phyloP scores from a whole-genome alignment of 2,888 invertebrate genomes.

The Tachina lurida region DNA sequence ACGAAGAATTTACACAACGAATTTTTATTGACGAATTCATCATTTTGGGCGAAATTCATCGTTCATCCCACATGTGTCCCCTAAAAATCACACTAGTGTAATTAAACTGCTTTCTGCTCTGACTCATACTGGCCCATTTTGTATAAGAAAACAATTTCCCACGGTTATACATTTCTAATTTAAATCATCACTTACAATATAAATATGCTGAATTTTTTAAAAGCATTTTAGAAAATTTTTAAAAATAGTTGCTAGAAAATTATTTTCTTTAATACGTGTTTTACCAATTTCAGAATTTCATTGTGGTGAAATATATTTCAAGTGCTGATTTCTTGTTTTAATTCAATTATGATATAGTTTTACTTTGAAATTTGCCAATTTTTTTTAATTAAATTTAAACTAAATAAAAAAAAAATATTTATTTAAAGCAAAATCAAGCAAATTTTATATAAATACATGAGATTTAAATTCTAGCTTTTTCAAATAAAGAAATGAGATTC shows the following conservation, averaged over 20 bases:
- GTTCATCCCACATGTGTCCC: too few species aligned
- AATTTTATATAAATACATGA: not conserved
- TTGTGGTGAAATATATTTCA: slow-evolving; percentile 74
- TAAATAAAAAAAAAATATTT: slow-evolving; percentile 71
- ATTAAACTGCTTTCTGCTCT: too few species aligned
- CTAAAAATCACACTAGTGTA: too few species aligned
- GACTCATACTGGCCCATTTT: too few species aligned
- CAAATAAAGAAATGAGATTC: not conserved
- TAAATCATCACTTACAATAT: too few species aligned
- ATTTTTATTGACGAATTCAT: too few species aligned
- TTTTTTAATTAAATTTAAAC: not conserved
- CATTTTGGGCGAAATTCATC: too few species aligned
- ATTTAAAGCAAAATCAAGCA: not conserved
- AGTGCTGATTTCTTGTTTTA: slow-evolving; percentile 77
- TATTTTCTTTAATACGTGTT: not conserved
- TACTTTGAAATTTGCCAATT: slow-evolving; percentile 46
- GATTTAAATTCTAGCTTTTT: not conserved
- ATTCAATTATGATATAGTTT: slow-evolving; percentile 44
- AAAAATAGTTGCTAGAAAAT: not conserved
- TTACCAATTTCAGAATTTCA: not conserved
- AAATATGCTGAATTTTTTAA: too few species aligned
- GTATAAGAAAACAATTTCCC: too few species aligned
- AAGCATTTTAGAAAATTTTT: too few species aligned
- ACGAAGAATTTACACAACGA: too few species aligned
- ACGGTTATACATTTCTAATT: too few species aligned